phyloP scores from a whole-genome alignment of 2,888 invertebrate genomes.

The Boloria euphrosyne region DNA sequence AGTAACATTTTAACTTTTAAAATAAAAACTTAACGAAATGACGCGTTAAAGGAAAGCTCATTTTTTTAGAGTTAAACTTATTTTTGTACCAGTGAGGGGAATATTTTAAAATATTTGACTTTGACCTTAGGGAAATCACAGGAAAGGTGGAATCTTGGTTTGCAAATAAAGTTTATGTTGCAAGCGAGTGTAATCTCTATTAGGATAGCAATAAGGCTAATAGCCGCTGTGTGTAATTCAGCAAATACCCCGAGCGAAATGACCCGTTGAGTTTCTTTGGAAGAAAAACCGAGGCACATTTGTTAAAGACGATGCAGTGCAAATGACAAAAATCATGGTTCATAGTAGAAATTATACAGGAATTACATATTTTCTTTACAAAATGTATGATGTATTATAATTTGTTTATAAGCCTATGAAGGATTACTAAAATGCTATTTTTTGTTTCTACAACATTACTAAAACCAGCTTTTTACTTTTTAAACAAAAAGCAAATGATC shows the following conservation, averaged over 20 bases:
- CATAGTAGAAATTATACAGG: slow-evolving; percentile 17
- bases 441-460: too few relatives aligned
- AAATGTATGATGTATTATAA: slow-evolving; percentile 7
- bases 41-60: slow-evolving; percentile 22
- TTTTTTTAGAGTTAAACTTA: slow-evolving; percentile 34
- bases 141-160: slow-evolving; percentile 56
- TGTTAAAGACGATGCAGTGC: slow-evolving; percentile 42
- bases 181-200: slow-evolving; percentile 57
- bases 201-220: slow-evolving; percentile 44
- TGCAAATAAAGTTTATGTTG: slow-evolving; percentile 44
- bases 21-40: slow-evolving; percentile 20
- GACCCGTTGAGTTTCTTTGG: slow-evolving; percentile 49
- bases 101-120: slow-evolving; percentile 69
- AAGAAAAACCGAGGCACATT: slow-evolving; percentile 44
- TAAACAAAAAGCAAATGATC: too few relatives aligned
- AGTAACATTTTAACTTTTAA: slow-evolving; percentile 6
- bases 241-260: slow-evolving; percentile 46
- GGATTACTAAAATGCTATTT: too few relatives aligned
- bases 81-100: slow-evolving; percentile 48
- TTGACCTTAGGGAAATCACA: slow-evolving; percentile 77
- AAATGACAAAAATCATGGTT: slow-evolving; percentile 36
- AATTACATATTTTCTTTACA: slow-evolving; percentile 18
- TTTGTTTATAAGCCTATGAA: too few relatives aligned
- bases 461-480: too few relatives aligned
- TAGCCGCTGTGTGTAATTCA: slow-evolving; percentile 29